A percentile compares a stretch with the other conserved stretches of the same genome.
Evolutionary conservation across 2,113 vertebrate genomes (phyloP).

Genomic region (Oryctolagus cuniculus): mOryCun1.1 NC_091450.1:29934001-29934500

Average conservation of each 20-base stretch:
- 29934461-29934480: not conserved
- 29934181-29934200: not conserved
- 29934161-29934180: not conserved
- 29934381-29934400: not conserved
- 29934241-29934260: slow-evolving; percentile 39
- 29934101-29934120: not conserved
- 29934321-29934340: slow-evolving; percentile 23
- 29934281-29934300: not conserved
- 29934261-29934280: not conserved
- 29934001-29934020: not conserved
- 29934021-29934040: slow-evolving; percentile 49
- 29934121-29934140: fast-evolving
- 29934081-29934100: not conserved
- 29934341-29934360: not conserved
- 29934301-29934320: slow-evolving; percentile 20
- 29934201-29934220: slow-evolving; percentile 42
- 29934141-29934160: not conserved
- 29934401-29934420: not conserved
- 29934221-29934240: slow-evolving; percentile 54
- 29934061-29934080: slow-evolving; percentile 70
- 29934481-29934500: slow-evolving; percentile 41
- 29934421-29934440: slow-evolving; percentile 53
- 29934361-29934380: slow-evolving; percentile 9
- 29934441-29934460: slow-evolving; percentile 45
- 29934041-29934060: slow-evolving; percentile 62